Conservation (phyloP, 92 coral and sea anemone genomes). For the Anthopleura xanthogrammica region DNA sequence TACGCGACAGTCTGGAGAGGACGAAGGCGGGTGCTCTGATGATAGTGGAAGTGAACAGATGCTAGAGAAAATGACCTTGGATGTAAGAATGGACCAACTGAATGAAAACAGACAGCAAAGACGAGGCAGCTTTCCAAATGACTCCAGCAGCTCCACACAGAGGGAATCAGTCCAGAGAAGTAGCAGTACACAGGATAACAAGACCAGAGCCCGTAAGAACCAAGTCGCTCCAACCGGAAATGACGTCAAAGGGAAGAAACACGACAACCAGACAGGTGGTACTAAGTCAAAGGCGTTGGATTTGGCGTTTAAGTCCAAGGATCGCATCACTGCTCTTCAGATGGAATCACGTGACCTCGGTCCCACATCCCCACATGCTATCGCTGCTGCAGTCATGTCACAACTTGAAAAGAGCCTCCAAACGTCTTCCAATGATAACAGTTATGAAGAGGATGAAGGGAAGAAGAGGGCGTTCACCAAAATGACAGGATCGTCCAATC, state of each 20-base stretch:
- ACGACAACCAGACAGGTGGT: conserved; percentile 16
- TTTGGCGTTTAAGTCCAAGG: conserved; percentile 18
- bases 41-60: conserved; percentile 77
- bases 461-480: conserved; percentile 68
- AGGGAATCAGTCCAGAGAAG: not conserved
- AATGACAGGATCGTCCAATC: conserved; percentile 56
- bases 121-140: conserved; percentile 59
- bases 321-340: conserved; percentile 32
- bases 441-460: conserved; percentile 62
- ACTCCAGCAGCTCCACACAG: conserved; percentile 18
- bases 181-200: not conserved
- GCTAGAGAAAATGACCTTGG: conserved; percentile 62
- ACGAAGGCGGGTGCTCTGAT: conserved; percentile 69
- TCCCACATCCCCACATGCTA: conserved; percentile 82
- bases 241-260: conserved; percentile 43
- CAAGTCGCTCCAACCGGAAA: conserved; percentile 12
- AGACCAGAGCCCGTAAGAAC: conserved; percentile 40
- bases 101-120: conserved; percentile 63
- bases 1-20: conserved; percentile 47
- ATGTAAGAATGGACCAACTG: conserved; percentile 50
- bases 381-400: conserved; percentile 89
- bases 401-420: conserved; percentile 89
- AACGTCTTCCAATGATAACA: conserved; percentile 71
- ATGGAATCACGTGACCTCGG: conserved; percentile 58
- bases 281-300: conserved; percentile 51